Evolutionary conservation across 2,888 invertebrate genomes (phyloP).

Genomic region (Rhaphigaster nebulosa): DNA sequence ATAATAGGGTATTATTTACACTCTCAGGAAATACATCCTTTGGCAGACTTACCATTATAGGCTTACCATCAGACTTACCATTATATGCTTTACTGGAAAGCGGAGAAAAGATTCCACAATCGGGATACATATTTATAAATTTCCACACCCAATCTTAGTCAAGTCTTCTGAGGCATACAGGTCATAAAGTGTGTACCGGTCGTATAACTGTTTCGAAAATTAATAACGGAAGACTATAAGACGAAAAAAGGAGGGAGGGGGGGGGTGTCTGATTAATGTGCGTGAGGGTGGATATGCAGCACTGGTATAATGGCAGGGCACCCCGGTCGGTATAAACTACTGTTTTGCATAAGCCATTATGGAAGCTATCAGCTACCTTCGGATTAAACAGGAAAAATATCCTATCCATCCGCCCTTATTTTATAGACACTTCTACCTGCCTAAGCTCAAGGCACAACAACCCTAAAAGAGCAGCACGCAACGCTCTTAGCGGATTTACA

Average conservation of each 20-base stretch:
- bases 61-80: no score
- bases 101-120: no score
- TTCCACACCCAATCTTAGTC: neutral
- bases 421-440: conserved; percentile 33
- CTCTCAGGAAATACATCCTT: no score
- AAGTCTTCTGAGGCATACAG: neutral
- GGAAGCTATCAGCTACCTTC: conserved; percentile 48
- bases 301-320: neutral
- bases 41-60: no score
- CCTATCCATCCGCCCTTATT: conserved; percentile 49
- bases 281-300: neutral
- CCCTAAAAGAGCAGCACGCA: neutral
- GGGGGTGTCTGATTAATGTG: neutral
- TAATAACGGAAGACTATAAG: conserved; percentile 24
- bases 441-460: conserved; percentile 33
- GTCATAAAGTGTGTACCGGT: neutral
- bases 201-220: neutral
- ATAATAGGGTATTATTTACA: no score
- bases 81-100: no score
- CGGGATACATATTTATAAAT: no score
- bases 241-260: neutral
- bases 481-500: neutral
- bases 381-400: conserved; percentile 55
- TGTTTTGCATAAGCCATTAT: conserved; percentile 53
- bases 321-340: conserved; percentile 20